Evolutionary conservation across 2,797 vertebrate species (phyloP), one percentile per base, ranked within the genome.

Genomic region (Enteromius anoplus): DNA sequence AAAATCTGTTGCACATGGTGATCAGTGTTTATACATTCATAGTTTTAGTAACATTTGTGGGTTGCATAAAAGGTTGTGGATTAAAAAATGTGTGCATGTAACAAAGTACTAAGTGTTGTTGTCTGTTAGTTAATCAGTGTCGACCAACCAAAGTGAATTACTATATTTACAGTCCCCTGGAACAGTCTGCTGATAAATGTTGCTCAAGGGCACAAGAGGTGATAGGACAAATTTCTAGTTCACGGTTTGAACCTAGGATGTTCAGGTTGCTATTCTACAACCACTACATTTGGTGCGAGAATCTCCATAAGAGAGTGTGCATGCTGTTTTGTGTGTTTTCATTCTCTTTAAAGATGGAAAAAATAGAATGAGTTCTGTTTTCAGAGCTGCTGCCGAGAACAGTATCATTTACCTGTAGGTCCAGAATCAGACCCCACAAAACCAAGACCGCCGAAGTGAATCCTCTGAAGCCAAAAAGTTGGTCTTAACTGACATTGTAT

Each of bases 11-110:
- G 70, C 76, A 65, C 14, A 58, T 23, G 17, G 66, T 76, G 80
- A 82, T 79, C 47, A 66, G 47, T 83, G 81, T 72, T 42, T 29
- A 72, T 78, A 71, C 65, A 85, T 83, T 75, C 49, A 79, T 62
- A 12, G 34, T 58, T 55, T 62, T 37, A 15, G 51, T 80, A 32
- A 53, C 19, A 75, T 78, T 45, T 60, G 26, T 29, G 42, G 53
- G 66, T 47, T 62, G 72, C 73, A 68, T 76, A 75, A 85, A 55
- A 71, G 66, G n/a, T 72, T 72, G 82, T 78, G 29, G 29, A 64
- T 78, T 62, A 15, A 70, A 78, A 78, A 49, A 71, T 64, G 32
- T 82, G 60, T 68, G 47, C n/a, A 21, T 82, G 40, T 55, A 53
- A 82, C 72, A 82, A 53, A 65, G 32, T 65, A 75, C n/a, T 68